These are phyloP conservation scores for Acrocephalus arundinaceus DNA, from an alignment of 2,113 vertebrate species.

Conservation along the genomic window DNA sequence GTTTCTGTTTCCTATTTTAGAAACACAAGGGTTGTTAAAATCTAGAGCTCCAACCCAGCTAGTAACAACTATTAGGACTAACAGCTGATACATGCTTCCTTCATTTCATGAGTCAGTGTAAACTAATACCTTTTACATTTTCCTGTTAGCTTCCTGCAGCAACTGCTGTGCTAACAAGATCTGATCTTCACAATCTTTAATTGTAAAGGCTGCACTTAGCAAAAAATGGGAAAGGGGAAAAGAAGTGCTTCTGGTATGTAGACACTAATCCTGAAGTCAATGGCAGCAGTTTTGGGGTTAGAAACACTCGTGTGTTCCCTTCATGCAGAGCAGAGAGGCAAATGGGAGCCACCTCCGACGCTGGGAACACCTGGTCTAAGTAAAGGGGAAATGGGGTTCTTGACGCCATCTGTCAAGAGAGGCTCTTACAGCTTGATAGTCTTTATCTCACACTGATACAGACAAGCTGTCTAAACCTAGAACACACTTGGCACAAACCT, in stretches of 20 bases:
- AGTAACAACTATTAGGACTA: not conserved
- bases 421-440: not conserved
- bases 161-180: not conserved
- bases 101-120: not conserved
- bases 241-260: not conserved
- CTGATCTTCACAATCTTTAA: not conserved
- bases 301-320: not conserved
- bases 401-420: not conserved
- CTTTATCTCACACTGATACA: not conserved
- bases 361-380: not conserved
- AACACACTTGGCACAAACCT: not conserved
- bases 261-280: not conserved
- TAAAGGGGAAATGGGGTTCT: not conserved
- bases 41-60: not conserved
- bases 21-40: not conserved
- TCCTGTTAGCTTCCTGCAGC: not conserved
- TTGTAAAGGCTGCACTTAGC: not conserved
- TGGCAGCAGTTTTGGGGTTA: not conserved
- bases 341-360: rapidly evolving
- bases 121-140: not conserved
- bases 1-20: not conserved
- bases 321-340: not conserved
- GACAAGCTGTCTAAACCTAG: not conserved
- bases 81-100: not conserved
- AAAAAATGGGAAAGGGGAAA: not conserved